Percentiles rank a stretch among this genome's conserved stretches.
Conservation (phyloP, 1,140 invertebrate genomes). For the Dysdera silvatica region DNA sequence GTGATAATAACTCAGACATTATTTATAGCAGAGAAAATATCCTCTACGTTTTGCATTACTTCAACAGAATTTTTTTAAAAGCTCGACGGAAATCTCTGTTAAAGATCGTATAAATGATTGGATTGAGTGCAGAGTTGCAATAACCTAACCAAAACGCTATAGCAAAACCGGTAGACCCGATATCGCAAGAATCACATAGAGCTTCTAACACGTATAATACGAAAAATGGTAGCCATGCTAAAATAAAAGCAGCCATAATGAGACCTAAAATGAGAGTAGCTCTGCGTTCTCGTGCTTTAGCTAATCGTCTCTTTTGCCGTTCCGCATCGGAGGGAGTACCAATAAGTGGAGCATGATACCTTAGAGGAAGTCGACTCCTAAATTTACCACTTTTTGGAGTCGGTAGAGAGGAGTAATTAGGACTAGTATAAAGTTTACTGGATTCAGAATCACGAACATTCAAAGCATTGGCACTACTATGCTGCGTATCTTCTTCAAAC, state of each 20-base stretch:
- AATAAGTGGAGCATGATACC: not conserved
- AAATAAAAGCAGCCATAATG: conserved; percentile 98
- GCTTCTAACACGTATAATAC: conserved; percentile 83
- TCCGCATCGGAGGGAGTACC: conserved; percentile 60
- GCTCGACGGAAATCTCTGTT: conserved; percentile 96
- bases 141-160: conserved; percentile 98
- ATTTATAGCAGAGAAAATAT: too few species aligned
- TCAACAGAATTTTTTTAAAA: conserved; percentile 88
- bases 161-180: conserved; percentile 64
- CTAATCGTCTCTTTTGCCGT: conserved; percentile 82
- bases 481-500: too few species aligned
- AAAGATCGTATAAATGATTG: conserved; percentile 98
- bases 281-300: conserved; percentile 91
- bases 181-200: conserved; percentile 61
- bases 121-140: conserved; percentile 96
- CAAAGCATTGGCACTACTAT: too few species aligned
- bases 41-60: conserved; percentile 61
- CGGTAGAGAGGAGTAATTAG: too few species aligned
- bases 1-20: too few species aligned
- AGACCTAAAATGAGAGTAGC: conserved; percentile 94
- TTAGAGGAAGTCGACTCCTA: conserved; percentile 4
- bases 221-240: conserved; percentile 98
- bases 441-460: too few species aligned
- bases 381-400: too few species aligned
- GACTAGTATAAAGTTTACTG: too few species aligned